These are phyloP conservation scores for Ferrisia virgata DNA, from an alignment of 2,888 invertebrate genomes.

Conservation along the genomic window DNA sequence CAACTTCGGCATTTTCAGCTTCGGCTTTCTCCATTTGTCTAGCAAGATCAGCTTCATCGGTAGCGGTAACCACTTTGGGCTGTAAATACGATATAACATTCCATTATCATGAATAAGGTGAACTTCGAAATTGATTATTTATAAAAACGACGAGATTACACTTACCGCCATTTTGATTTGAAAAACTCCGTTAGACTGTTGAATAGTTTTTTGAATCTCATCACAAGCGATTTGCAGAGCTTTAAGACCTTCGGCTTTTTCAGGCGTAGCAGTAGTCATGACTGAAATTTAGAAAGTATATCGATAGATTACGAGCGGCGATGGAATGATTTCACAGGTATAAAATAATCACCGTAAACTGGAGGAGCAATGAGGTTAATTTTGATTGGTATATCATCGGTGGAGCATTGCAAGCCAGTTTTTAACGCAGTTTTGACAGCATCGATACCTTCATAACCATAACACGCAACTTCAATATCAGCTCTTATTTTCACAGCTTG, in stretches of 20 bases:
- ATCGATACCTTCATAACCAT: conserved; percentile 97
- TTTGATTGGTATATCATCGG: conserved; percentile 91
- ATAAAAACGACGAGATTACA: too few relatives aligned
- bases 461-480: conserved; percentile 92
- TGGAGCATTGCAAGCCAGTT: conserved; percentile 85
- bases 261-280: conserved; percentile 97
- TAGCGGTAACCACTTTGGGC: conserved; percentile 97
- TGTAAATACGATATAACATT: too few relatives aligned
- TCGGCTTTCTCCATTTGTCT: conserved; percentile 91
- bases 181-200: conserved; percentile 82
- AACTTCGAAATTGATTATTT: too few relatives aligned
- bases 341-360: conserved; percentile 78
- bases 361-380: conserved; percentile 99
- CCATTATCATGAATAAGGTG: too few relatives aligned
- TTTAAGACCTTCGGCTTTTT: conserved; percentile 88
- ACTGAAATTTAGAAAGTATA: conserved; percentile 59
- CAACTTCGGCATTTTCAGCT: conserved; percentile 89
- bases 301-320: too few relatives aligned
- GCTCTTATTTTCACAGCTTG: conserved; percentile 95
- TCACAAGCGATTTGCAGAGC: conserved; percentile 86
- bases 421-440: conserved; percentile 92
- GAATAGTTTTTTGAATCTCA: conserved; percentile 79
- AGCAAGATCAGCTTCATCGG: conserved; percentile 93
- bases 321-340: too few relatives aligned
- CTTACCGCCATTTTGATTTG: conserved; percentile 90